A percentile compares a stretch with the other conserved stretches of the same genome.
These are phyloP conservation scores for Lasioglossum figueresi DNA, from an alignment of 2,888 invertebrate genomes.

Conservation along the genomic window DNA sequence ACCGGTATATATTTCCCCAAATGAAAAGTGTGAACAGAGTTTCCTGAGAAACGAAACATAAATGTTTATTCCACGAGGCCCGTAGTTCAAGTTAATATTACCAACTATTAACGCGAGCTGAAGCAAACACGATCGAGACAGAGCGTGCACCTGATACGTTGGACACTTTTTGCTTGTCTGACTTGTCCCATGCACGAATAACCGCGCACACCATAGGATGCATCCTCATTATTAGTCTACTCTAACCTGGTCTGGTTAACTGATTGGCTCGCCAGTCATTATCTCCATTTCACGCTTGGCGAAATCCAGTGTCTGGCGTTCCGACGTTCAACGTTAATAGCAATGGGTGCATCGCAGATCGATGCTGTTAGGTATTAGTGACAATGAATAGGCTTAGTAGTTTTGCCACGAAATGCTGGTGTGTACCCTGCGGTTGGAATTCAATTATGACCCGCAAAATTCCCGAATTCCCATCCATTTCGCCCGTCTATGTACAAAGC, in stretches of 20 bases:
- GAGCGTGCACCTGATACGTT: background rate
- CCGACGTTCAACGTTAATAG: conserved; percentile 66
- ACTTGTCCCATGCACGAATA: conserved; percentile 35
- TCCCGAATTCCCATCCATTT: conserved; percentile 14
- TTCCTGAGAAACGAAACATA: too few species aligned
- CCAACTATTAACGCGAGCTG: too few species aligned
- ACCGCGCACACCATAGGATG: conserved; percentile 59
- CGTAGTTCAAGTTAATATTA: too few species aligned
- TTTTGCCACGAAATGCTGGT: conserved; percentile 40
- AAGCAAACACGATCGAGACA: background rate
- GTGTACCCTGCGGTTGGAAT: conserved; percentile 23
- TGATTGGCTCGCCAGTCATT: conserved; percentile 82
- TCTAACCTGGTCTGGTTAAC: conserved; percentile 78
- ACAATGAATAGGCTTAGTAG: conserved; percentile 44
- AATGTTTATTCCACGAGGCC: too few species aligned
- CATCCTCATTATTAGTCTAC: conserved; percentile 80
- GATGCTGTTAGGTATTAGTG: conserved; percentile 63
- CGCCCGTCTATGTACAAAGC: background rate
- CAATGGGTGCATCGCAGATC: conserved; percentile 64
- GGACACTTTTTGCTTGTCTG: conserved; percentile 30
- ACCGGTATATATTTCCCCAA: too few species aligned
- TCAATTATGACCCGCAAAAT: conserved; percentile 33
- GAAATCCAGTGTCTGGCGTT: conserved; percentile 75
- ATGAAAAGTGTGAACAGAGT: too few species aligned
- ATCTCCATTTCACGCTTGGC: conserved; percentile 82